Conservation (phyloP, 1,140 invertebrate genomes). For the Drosophila ficusphila region DNA sequence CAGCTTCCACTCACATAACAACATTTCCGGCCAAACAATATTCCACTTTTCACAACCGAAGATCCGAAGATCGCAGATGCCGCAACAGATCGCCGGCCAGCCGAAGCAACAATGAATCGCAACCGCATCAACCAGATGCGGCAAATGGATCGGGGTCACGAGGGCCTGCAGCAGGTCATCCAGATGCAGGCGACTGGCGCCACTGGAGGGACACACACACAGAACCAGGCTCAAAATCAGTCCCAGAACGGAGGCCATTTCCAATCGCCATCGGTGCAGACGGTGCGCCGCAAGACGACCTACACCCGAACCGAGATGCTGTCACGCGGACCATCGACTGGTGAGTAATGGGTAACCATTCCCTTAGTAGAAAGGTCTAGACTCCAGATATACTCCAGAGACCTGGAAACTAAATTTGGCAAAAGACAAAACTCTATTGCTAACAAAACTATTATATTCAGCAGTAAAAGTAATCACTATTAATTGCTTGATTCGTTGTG, state of each 20-base stretch:
- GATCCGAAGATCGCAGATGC: background rate
- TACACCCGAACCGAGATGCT: constrained; percentile 42
- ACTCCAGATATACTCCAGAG: too few relatives aligned
- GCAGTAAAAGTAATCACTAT: too few relatives aligned
- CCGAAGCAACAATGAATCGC: constrained; percentile 46
- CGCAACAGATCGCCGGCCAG: background rate
- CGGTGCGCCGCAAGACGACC: constrained; percentile 36
- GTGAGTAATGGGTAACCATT: too few relatives aligned
- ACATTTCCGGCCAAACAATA: background rate
- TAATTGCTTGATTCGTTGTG: background rate
- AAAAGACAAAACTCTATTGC: too few relatives aligned
- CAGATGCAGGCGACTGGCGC: background rate
- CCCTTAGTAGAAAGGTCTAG: too few relatives aligned
- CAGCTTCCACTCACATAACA: constrained; percentile 1
- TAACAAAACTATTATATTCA: too few relatives aligned
- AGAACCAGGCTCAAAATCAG: background rate
- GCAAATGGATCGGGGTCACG: constrained; percentile 19
- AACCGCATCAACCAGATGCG: constrained; percentile 20
- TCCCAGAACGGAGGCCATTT: background rate
- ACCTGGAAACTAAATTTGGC: too few relatives aligned
- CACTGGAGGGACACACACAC: too few relatives aligned
- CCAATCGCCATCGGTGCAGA: background rate
- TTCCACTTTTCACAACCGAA: background rate
- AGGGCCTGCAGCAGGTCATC: constrained; percentile 38
- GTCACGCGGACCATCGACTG: constrained; percentile 7